phyloP scores from a whole-genome alignment of 2,888 invertebrate genomes.

The Venusia cambrica region DNA sequence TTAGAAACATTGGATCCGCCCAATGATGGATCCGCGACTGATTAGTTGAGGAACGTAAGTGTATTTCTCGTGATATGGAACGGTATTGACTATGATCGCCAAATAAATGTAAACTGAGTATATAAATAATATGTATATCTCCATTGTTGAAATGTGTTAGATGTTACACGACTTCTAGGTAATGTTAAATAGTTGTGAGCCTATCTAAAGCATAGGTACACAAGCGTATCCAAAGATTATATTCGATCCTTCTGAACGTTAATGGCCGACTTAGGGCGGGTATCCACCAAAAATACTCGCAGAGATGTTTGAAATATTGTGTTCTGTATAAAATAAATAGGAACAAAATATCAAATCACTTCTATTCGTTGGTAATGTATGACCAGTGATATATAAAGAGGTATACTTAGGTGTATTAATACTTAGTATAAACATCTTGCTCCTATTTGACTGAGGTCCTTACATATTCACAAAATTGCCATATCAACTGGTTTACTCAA shows the following conservation, averaged over 20 bases:
- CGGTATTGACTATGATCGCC: constrained; percentile 76
- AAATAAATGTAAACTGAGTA: constrained; percentile 68
- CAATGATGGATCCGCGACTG: constrained; percentile 72
- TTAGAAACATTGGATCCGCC: constrained; percentile 67
- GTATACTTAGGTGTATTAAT: too few species aligned
- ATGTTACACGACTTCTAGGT: constrained; percentile 50
- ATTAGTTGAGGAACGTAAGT: constrained; percentile 77
- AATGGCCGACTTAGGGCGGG: neutral
- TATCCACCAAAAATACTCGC: constrained; percentile 5
- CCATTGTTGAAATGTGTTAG: constrained; percentile 67
- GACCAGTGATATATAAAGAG: too few species aligned
- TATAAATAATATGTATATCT: constrained; percentile 44
- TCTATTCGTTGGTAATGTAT: too few species aligned
- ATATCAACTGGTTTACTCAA: too few species aligned
- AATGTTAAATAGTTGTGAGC: constrained; percentile 29
- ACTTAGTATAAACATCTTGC: too few species aligned
- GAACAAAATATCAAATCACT: neutral
- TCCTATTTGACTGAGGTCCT: too few species aligned
- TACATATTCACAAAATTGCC: too few species aligned
- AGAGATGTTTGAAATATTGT: neutral
- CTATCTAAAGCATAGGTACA: constrained; percentile 33
- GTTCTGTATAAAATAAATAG: constrained; percentile 2
- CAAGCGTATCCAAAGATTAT: constrained; percentile 53
- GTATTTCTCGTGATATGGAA: constrained; percentile 75
- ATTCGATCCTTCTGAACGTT: constrained; percentile 41